Percentiles rank a stretch among this genome's conserved stretches.
Conservation (phyloP, 2,113 vertebrate genomes). For the Uropsilus gracilis region DNA sequence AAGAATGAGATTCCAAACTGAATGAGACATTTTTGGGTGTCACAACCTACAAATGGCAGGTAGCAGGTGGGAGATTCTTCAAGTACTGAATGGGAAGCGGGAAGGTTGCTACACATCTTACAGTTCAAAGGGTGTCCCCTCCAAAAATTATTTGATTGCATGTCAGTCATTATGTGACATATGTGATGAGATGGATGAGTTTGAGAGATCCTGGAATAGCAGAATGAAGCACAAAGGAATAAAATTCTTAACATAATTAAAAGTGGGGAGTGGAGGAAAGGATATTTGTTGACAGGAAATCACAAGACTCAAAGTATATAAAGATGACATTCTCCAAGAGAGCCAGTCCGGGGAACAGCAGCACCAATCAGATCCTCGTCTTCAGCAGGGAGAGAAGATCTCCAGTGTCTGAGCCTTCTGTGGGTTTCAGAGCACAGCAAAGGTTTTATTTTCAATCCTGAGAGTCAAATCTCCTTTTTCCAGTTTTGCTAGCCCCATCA, state of each 20-base stretch:
- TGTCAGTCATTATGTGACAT: not conserved
- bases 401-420: not conserved
- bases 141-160: not conserved
- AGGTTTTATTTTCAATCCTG: not conserved
- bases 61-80: not conserved
- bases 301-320: not conserved
- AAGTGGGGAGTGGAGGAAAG: not conserved
- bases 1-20: not conserved
- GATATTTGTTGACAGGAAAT: not conserved
- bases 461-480: not conserved
- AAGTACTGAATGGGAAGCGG: not conserved
- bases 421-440: not conserved
- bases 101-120: not conserved
- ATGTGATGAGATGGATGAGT: not conserved
- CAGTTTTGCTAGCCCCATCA: not conserved
- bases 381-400: not conserved
- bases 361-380: not conserved
- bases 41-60: not conserved
- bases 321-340: not conserved
- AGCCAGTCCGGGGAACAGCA: not conserved
- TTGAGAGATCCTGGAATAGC: not conserved
- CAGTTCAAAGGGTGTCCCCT: not conserved
- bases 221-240: not conserved
- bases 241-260: not conserved
- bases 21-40: not conserved